phyloP scores from a whole-genome alignment of 2,797 vertebrate genomes.

The Spheniscus humboldti region DNA sequence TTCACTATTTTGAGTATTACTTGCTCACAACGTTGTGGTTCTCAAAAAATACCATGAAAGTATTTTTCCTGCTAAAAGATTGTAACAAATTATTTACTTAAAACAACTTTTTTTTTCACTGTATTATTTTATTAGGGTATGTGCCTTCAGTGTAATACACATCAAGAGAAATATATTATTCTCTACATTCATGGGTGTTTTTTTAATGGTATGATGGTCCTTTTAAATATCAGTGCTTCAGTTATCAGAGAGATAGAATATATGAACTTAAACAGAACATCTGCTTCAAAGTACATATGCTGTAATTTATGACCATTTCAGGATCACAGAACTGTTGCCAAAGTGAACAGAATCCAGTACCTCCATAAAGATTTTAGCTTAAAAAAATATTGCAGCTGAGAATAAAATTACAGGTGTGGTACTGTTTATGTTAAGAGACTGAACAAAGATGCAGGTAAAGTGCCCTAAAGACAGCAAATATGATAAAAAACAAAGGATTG shows the following conservation, averaged over 20 bases:
- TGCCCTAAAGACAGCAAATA: not conserved
- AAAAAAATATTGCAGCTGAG: not conserved
- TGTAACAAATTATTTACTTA: conserved; percentile 8
- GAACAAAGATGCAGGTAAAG: conserved; percentile 15
- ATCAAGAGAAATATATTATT: conserved; percentile 28
- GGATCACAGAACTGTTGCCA: conserved; percentile 14
- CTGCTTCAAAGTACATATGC: conserved; percentile 24
- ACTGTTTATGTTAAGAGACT: not conserved
- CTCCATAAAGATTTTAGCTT: conserved; percentile 25
- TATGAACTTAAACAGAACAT: conserved; percentile 2
- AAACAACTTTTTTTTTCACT: conserved; percentile 7
- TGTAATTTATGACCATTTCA: conserved; percentile 38
- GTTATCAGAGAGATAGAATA: not conserved
- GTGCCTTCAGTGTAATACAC: not conserved
- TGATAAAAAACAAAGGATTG: not conserved
- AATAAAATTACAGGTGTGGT: not conserved
- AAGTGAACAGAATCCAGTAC: not conserved
- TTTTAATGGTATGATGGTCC: not conserved
- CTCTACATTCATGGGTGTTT: not conserved
- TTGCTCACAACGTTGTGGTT: conserved; percentile 11
- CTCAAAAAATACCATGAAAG: not conserved
- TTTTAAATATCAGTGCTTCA: not conserved
- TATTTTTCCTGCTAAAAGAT: not conserved
- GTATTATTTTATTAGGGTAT: conserved; percentile 13
- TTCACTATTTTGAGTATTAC: not conserved